Evolutionary conservation across 2,888 invertebrate species (phyloP), one percentile per base, ranked within the genome.

Genomic region (Megamerina dolium): DNA sequence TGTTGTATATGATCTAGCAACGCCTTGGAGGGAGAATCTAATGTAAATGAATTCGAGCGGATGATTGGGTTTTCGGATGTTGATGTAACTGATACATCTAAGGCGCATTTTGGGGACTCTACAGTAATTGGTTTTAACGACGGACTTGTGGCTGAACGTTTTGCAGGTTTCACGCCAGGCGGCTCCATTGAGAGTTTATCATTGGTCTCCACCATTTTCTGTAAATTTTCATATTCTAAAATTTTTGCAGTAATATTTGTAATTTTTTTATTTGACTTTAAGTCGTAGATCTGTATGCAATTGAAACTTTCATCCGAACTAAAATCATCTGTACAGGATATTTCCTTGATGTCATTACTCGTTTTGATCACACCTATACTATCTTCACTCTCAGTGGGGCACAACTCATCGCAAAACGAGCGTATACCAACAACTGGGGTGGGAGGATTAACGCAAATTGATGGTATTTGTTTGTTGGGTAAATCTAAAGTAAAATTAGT

Each of bases 1-100:
- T 58, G 59, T 21, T 58, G 55, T 49, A 67, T 63, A 33, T 70
- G 69, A 13, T 66, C 61, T 5, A 70, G 61, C 8, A 90, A 74
- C 49, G 81, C 80, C 1, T 86, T 85, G 59, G 89, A 87, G 0
- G 90, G 89, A 17, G 78, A 74, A 0, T 87, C 80, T 35, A 90
- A 68, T 1, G 85, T 84, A 59, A 89, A 90, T 0, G 90, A 90
- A 48, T 83, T 81, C 58, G 85, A 85, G 38, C 88, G 75, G 10
- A 82, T 74, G 42, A 85, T 65, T 52, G 72, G 68, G 5, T 49
- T 51, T 14, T 50, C 54, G 3, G 46, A 26, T 31, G 35, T 38
- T n/a, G 48, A 42, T 9, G 23, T 36, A 10, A 26, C 44, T 10
- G 43, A 45, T 9, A 45, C 34, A 31, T 46, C 41, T 10, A 41